Conservation (phyloP, 2,888 invertebrate genomes). For the Diaperis boleti region DNA sequence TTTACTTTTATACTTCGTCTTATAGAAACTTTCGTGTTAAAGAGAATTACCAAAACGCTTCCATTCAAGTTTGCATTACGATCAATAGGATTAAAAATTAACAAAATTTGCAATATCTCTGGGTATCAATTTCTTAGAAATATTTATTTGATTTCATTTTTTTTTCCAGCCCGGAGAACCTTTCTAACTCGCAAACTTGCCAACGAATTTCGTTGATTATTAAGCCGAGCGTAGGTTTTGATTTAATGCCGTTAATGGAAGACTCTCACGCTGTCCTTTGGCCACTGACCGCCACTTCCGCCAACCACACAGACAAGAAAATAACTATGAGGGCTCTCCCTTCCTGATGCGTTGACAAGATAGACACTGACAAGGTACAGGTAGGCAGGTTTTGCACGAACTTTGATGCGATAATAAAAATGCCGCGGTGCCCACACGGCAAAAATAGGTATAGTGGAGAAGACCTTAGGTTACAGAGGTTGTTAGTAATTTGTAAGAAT, state of each 20-base stretch:
- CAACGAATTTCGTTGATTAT: constrained; percentile 5
- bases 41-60: no score
- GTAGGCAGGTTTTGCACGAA: constrained; percentile 26
- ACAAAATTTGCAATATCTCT: no score
- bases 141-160: no score
- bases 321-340: constrained; percentile 51
- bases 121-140: no score
- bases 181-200: constrained; percentile 3
- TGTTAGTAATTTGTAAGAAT: no score
- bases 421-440: neutral
- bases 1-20: no score
- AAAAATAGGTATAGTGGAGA: neutral
- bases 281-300: constrained; percentile 58
- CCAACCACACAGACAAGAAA: constrained; percentile 52
- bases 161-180: neutral
- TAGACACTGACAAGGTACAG: constrained; percentile 35
- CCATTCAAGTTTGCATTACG: no score
- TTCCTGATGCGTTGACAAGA: constrained; percentile 55
- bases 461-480: neutral
- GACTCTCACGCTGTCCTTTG: constrained; percentile 58
- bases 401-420: neutral
- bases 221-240: constrained; percentile 17
- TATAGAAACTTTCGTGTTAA: no score
- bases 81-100: no score
- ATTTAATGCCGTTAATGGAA: constrained; percentile 22